A percentile compares a stretch with the other conserved stretches of the same genome.
Evolutionary conservation across 2,888 invertebrate species (phyloP).

Genomic region (Theristus sp.): DNA sequence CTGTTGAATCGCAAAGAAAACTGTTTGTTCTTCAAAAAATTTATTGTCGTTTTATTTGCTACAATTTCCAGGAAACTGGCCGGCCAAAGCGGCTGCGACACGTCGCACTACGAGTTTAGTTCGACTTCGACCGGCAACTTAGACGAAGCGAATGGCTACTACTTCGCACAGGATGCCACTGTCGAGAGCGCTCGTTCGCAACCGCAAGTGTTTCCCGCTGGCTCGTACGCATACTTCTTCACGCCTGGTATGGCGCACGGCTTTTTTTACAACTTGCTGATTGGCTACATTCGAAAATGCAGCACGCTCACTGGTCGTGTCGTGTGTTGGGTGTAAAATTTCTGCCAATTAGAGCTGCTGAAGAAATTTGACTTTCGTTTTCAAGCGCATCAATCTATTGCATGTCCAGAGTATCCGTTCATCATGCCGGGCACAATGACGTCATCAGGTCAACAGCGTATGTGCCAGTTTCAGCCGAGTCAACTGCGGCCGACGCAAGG

Average conservation of each 20-base stretch:
- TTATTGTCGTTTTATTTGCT: background rate
- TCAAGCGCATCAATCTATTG: too few species aligned
- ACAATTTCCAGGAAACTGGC: conserved; percentile 1
- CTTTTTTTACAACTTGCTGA: background rate
- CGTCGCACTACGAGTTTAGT: background rate
- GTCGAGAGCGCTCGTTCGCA: background rate
- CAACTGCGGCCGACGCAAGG: too few species aligned
- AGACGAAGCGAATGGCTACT: background rate
- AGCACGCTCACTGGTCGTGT: too few species aligned
- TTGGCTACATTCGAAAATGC: too few species aligned
- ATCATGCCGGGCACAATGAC: conserved; percentile 1
- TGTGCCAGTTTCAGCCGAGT: background rate
- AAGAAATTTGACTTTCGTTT: too few species aligned
- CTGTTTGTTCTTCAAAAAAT: too few species aligned
- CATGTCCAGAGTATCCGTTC: conserved; percentile 4
- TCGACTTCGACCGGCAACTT: background rate
- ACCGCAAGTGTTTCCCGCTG: background rate
- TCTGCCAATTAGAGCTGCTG: too few species aligned
- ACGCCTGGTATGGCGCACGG: background rate
- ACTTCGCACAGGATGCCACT: background rate
- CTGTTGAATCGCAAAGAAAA: too few species aligned
- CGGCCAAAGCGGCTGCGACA: background rate
- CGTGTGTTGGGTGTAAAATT: background rate
- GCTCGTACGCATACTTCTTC: background rate
- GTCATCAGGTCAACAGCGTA: background rate